Conservation (phyloP, 2,888 invertebrate species). For the Diploptera punctata region DNA sequence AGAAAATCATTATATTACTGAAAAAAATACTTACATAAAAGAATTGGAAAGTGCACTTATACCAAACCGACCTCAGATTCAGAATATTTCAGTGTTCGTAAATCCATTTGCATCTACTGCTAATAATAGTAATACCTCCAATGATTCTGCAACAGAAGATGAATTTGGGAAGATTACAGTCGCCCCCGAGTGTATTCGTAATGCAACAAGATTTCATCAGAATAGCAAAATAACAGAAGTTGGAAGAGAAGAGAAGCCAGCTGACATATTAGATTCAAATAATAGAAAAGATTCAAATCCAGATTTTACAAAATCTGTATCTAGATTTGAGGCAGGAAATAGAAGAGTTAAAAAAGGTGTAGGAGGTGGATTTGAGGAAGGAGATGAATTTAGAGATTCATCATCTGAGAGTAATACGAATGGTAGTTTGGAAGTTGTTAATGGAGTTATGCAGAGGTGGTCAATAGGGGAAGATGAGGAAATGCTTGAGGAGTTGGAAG, state of each 20-base stretch:
- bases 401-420: neutral
- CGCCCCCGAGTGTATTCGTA: constrained; percentile 50
- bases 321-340: neutral
- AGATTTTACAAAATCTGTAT: neutral
- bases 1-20: constrained; percentile 56
- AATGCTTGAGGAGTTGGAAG: constrained; percentile 57
- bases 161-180: constrained; percentile 47
- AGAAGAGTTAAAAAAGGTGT: constrained; percentile 1
- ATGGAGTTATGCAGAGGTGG: constrained; percentile 15
- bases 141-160: constrained; percentile 53
- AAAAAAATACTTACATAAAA: constrained; percentile 52
- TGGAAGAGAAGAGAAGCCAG: constrained; percentile 7
- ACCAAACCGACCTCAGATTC: constrained; percentile 56
- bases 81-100: constrained; percentile 69
- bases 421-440: neutral
- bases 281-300: neutral
- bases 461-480: constrained; percentile 9
- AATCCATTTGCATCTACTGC: constrained; percentile 62
- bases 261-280: neutral
- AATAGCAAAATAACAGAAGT: constrained; percentile 5
- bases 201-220: constrained; percentile 51
- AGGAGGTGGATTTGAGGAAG: constrained; percentile 15
- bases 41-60: constrained; percentile 61
- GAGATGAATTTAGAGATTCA: constrained; percentile 3
- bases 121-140: constrained; percentile 51